Evolutionary conservation across 2,888 invertebrate species (phyloP), one percentile per base, ranked within the genome.

Genomic region (Pyrgus malvae): DNA sequence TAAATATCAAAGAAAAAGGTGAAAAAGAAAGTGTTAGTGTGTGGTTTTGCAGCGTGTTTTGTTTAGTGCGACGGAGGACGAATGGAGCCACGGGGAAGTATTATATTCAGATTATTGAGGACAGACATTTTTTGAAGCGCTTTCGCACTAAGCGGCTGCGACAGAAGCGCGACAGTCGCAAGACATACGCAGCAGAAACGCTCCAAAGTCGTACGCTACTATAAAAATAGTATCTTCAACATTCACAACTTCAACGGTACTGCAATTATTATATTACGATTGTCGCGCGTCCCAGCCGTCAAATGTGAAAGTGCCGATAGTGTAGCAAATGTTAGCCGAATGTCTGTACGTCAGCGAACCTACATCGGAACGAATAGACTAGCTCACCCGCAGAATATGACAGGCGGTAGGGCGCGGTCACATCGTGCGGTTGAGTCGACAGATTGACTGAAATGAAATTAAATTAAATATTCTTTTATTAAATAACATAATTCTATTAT

Each of bases 321-420:
- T 40, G 21, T 45, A 56, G 56, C 31, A 29, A 27, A 12, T 27
- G 33, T 46, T 35, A 12, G 11, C 9, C 2, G 8, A 33, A 17
- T 48, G 50, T 61, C 56, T 56, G 48, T 48, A 58, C 50, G 55
- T 51, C 54, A 55, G 59, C 55, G 67, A 65, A 67, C 65, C 70
- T 67, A 63, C 68, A 68, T 70, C 70, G 69, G 70, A 70, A 19
- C 46, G 29, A 11, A 56, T 63, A 59, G 63, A 67, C 66, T 56
- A 55, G 58, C 37, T 45, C 38, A 57, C 82, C 80, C 83, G 84
- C 85, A 84, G 82, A 78, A 65, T 74, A 84, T 84, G 84, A 83
- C 83, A 80, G 83, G 81, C 80, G 76, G 71, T 72, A 72, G 70
- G 55, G 53, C 57, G 40, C 46, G 55, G 46, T 45, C 58, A 54